These are phyloP conservation scores for Mormoops blainvillei DNA, from an alignment of 2,113 vertebrate genomes.

Conservation along the genomic window DNA sequence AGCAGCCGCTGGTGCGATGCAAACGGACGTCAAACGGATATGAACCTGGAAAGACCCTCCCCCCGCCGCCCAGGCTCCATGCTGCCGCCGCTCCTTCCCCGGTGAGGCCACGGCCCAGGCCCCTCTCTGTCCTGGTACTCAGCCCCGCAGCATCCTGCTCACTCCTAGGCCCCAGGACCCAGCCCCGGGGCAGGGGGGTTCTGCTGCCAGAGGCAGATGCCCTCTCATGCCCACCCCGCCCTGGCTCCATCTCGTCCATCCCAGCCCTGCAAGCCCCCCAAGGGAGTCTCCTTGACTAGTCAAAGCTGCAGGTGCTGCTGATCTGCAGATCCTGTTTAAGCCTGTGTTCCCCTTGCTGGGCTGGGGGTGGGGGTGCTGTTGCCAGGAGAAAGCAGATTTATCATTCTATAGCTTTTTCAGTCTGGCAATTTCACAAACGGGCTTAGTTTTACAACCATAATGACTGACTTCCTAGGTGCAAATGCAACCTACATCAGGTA, in stretches of 20 bases:
- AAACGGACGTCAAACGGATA: fast-evolving
- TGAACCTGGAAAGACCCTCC: background rate
- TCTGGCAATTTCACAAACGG: background rate
- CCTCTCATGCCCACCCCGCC: background rate
- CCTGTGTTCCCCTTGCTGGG: background rate
- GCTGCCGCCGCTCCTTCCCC: background rate
- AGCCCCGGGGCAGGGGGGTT: background rate
- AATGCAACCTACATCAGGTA: background rate
- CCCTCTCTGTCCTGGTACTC: no score
- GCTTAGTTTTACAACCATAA: background rate
- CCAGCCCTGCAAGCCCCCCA: background rate
- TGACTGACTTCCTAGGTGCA: background rate
- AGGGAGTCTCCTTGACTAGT: background rate
- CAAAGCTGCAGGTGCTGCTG: background rate
- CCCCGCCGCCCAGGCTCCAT: no score
- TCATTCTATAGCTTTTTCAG: background rate
- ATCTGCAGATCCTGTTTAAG: background rate
- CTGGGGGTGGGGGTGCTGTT: background rate
- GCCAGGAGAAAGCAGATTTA: background rate
- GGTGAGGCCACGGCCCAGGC: background rate
- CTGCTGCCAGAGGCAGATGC: background rate
- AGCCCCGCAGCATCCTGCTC: fast-evolving
- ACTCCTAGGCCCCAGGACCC: fast-evolving
- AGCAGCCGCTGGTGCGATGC: background rate
- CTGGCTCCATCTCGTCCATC: no score